These are phyloP conservation scores for Ahaetulla prasina DNA, from an alignment of 2,113 vertebrate genomes.

Conservation along the genomic window DNA sequence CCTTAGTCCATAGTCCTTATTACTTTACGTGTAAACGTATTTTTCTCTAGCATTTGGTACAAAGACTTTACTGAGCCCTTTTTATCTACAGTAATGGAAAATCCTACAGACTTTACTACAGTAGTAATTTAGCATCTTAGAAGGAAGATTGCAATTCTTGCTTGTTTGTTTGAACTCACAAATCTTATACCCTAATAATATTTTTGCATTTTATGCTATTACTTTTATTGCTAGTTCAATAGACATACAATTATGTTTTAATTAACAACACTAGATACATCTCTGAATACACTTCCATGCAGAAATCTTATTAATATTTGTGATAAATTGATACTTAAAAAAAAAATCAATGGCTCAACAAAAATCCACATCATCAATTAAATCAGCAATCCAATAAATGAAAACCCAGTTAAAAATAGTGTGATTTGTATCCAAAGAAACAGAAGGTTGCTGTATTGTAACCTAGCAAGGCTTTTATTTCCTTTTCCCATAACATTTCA, in stretches of 20 bases:
- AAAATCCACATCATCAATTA: constrained; percentile 1
- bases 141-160: neutral
- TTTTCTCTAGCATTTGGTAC: neutral
- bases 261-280: neutral
- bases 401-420: neutral
- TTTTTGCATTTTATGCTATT: neutral
- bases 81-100: neutral
- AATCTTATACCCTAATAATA: neutral
- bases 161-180: neutral
- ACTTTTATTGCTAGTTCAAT: neutral
- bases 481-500: neutral
- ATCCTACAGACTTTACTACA: neutral
- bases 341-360: neutral
- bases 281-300: neutral
- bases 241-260: neutral
- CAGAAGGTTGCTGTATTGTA: neutral
- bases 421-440: neutral
- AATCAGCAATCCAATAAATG: neutral
- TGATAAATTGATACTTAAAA: neutral
- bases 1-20: neutral
- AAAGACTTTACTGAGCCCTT: neutral
- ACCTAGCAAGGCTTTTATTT: neutral
- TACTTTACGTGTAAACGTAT: neutral
- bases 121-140: neutral
- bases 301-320: neutral